Percentiles rank a stretch among this genome's conserved stretches.
phyloP scores from a whole-genome alignment of 1,140 invertebrate species.

The Calephelis nemesis region DNA sequence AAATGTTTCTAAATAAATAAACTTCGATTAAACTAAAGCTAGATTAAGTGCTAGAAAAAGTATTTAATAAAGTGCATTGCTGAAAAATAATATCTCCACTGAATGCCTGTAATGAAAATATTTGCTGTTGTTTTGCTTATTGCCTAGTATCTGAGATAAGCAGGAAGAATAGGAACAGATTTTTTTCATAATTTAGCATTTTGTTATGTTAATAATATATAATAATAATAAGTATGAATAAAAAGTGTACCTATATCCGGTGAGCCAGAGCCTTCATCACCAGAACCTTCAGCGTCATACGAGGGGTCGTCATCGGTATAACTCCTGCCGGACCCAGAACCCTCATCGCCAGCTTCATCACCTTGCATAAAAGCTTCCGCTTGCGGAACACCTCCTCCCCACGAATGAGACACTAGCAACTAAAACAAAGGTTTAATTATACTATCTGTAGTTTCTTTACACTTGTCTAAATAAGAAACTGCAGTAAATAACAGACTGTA shows the following conservation, averaged over 20 bases:
- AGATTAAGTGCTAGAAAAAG: no score
- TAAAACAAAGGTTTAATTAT: slow-evolving; percentile 27
- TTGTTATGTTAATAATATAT: no score
- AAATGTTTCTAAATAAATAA: no score
- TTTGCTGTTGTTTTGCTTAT: no score
- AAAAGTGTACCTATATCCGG: slow-evolving; percentile 47
- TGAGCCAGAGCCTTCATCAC: slow-evolving; percentile 61
- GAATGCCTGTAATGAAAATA: no score
- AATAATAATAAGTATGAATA: not conserved
- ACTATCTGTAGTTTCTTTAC: not conserved
- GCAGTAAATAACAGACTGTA: no score
- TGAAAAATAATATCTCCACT: no score
- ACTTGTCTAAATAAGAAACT: not conserved
- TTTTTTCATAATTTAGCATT: no score
- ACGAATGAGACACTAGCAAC: slow-evolving; percentile 62
- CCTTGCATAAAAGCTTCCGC: slow-evolving; percentile 74
- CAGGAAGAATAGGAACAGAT: no score
- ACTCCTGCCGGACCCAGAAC: slow-evolving; percentile 60
- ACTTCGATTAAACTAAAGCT: no score
- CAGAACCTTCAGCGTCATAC: slow-evolving; percentile 60
- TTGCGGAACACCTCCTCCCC: slow-evolving; percentile 41
- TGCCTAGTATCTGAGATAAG: no score
- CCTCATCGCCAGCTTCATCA: slow-evolving; percentile 68
- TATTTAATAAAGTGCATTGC: no score
- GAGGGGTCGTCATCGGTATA: slow-evolving; percentile 57